Evolutionary conservation across 2,888 invertebrate genomes (phyloP).

Genomic region (Vandiemenella viatica): DNA sequence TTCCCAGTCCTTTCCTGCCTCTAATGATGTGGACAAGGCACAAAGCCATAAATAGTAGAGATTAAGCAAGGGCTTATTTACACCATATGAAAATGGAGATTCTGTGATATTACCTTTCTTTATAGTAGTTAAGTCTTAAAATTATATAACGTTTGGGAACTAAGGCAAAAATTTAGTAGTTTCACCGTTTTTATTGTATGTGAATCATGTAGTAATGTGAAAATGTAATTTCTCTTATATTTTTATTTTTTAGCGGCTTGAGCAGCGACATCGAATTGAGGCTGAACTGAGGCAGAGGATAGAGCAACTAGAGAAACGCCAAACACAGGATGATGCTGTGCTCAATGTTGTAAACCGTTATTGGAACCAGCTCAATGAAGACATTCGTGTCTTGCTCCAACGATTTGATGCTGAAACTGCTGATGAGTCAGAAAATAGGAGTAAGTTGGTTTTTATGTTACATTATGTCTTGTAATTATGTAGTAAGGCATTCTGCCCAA

Average conservation of each 20-base stretch:
- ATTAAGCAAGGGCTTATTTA: too few species aligned
- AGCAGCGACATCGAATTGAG: conserved; percentile 79
- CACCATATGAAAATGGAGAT: too few species aligned
- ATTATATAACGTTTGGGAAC: too few species aligned
- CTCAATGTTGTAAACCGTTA: conserved; percentile 93
- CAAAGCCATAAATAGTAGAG: too few species aligned
- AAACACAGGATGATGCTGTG: conserved; percentile 94
- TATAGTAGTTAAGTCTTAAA: too few species aligned
- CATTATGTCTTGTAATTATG: neutral
- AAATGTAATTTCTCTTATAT: too few species aligned
- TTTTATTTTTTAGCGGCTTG: conserved; percentile 51
- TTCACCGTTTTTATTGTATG: too few species aligned
- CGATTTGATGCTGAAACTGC: conserved; percentile 95
- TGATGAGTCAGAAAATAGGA: conserved; percentile 88
- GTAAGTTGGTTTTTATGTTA: conserved; percentile 33
- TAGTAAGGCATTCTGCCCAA: neutral
- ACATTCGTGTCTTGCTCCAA: conserved; percentile 83
- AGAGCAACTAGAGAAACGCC: conserved; percentile 84
- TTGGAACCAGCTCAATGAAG: conserved; percentile 95
- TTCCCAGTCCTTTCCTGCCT: too few species aligned
- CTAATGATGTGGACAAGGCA: too few species aligned
- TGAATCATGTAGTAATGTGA: too few species aligned
- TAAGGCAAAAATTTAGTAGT: too few species aligned
- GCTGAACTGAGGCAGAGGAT: conserved; percentile 77
- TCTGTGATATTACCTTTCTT: too few species aligned